Percentiles rank a stretch among this genome's conserved stretches.
Conservation (phyloP, 2,113 vertebrate genomes). For the Micromys minutus region DNA sequence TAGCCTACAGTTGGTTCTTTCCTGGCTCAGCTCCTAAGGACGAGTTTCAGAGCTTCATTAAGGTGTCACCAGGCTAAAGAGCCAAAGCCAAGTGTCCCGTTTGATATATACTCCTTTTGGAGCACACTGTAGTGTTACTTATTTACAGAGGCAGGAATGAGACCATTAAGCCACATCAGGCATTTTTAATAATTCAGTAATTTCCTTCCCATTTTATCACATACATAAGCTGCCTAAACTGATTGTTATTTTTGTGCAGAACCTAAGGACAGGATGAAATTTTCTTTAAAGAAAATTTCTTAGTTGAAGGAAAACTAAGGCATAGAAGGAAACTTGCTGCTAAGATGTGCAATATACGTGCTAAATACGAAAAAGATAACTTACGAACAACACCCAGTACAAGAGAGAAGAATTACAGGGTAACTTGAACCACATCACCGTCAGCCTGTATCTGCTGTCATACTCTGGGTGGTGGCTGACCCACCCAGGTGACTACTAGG, state of each 20-base stretch:
- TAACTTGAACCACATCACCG: background rate
- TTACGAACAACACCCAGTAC: background rate
- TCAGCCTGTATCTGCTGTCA: background rate
- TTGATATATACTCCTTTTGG: background rate
- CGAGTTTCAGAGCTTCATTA: background rate
- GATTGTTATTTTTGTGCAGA: constrained; percentile 2
- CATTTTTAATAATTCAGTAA: background rate
- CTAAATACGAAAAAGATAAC: background rate
- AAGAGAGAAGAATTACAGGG: background rate
- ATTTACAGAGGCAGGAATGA: background rate
- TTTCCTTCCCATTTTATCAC: background rate
- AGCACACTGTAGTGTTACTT: background rate
- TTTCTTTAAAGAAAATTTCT: background rate
- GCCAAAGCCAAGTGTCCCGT: background rate
- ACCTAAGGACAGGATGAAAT: background rate
- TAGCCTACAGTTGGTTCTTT: background rate
- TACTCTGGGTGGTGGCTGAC: background rate
- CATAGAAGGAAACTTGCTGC: background rate
- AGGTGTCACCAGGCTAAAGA: background rate
- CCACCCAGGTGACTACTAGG: background rate
- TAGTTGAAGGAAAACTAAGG: constrained; percentile 29
- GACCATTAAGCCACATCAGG: background rate
- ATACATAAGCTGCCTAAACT: background rate
- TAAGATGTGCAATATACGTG: background rate
- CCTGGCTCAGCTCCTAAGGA: background rate